Evolutionary conservation across 2,888 invertebrate species (phyloP), one percentile per base, ranked within the genome.

Genomic region (Periphyllus acericola): DNA sequence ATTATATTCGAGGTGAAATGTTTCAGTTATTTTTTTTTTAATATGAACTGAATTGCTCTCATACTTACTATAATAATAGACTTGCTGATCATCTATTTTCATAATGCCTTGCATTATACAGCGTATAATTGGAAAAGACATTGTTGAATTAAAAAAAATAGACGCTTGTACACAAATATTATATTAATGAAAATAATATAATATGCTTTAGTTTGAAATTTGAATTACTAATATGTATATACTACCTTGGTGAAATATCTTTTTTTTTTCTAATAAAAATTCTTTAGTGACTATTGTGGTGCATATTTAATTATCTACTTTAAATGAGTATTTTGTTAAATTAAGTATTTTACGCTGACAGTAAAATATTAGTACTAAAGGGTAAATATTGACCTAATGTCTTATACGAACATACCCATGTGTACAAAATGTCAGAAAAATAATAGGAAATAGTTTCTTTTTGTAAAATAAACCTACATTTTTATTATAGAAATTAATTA

Each of bases 1-100:
- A 66, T 76, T 84, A n/a, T 32, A 19, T 76, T 84, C 75, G 75
- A 75, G 75, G 83, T 66, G 75, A 83, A 83, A 83, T 75, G 40
- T 40, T 66, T 60, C 11, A 60, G 6, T 72, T 74, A 71, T 52
- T 29, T 80, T 80, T 80, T 60, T 25, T 36, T 80, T 66, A 1
- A 32, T 68, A 29, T 14, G 0, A 40, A 75, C 74, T 36, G 29
- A 29, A 29, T 83, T 83, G 6, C 14, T 60, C 36, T 74, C 9
- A 29, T 74, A 82, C 3, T 21, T 9, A 21, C 0, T 14, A 75
- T 83, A 14, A 60, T 74, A 75, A 74, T 60, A 29, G 29, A 55
- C 29, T 74, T n/a, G 72, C 34, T 34, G 52, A 72, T 83, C n/a
- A 36, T 83, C 36, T 74, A 40, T 74, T 83, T 72, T 29, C 55